Evolutionary conservation across 2,888 invertebrate genomes (phyloP), one percentile per base, ranked within the genome.

Genomic region (Lycaena phlaeas): DNA sequence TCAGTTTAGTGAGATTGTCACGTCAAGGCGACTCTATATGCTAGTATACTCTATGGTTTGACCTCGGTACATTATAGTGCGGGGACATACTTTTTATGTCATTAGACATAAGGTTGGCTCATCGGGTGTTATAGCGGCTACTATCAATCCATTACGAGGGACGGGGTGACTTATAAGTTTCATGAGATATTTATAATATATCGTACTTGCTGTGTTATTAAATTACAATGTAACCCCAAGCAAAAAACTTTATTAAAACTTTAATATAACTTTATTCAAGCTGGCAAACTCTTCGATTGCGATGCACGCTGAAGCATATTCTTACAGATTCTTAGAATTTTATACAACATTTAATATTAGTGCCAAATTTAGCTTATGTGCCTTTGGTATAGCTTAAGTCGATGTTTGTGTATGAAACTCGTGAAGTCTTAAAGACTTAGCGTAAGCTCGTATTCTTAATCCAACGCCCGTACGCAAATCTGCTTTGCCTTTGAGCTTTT

Each of bases 71-170:
- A 59, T 61, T 64, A 73, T 67, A 72, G 64, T 59, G 63, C 66
- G 67, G 76, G 78, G 78, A 81, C 79, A 77, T 79, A 79, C 77
- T 81, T 81, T 82, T 82, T 79, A 79, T 69, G 77, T 81, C 78
- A 78, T 81, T 79, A 82, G 79, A 77, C 68, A 66, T 70, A 62
- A 64, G 62, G 57, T 47, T 53, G 70, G 76, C 73, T 73, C 70
- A 68, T 58, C 49, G 60, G 59, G 62, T 64, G 67, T 70, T 71
- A 63, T 57, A 55, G 73, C 59, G 71, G 75, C 67, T 62, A 64
- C 60, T 59, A 58, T 60, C 60, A 68, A 74, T 76, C 72, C 74
- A 77, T 77, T 72, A 73, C 64, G 64, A 43, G 44, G 49, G 22
- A 9, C 43, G 31, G 43, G 43, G 49, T 43, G 53, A 53, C 53